These are phyloP conservation scores for Panulirus ornatus DNA, from an alignment of 1,140 invertebrate genomes.

Conservation along the genomic window DNA sequence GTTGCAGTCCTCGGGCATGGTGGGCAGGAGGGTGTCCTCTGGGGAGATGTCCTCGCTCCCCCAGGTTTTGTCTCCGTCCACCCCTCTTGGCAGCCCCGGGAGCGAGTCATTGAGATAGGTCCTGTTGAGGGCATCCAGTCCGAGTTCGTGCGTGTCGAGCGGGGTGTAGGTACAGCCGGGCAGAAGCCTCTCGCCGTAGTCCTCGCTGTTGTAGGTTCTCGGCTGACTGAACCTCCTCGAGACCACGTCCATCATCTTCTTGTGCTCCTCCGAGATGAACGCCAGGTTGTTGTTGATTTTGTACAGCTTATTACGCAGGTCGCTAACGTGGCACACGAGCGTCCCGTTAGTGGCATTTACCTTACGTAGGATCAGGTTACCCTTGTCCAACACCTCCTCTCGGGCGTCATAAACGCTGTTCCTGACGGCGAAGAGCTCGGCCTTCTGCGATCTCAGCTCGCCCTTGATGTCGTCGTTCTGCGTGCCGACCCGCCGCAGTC, in stretches of 20 bases:
- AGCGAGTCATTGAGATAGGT: constrained; percentile 59
- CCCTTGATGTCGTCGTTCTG: constrained; percentile 74
- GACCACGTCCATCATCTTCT: constrained; percentile 67
- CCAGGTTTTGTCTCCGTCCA: not conserved
- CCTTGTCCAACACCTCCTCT: constrained; percentile 72
- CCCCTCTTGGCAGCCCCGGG: not conserved
- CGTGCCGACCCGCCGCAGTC: constrained; percentile 62
- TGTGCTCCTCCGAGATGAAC: constrained; percentile 69
- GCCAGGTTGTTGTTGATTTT: constrained; percentile 74
- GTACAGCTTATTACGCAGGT: constrained; percentile 67
- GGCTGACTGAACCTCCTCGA: constrained; percentile 29
- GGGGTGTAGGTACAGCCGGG: constrained; percentile 74
- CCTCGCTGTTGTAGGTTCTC: constrained; percentile 52
- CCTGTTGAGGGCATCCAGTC: constrained; percentile 60
- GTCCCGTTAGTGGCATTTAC: constrained; percentile 70
- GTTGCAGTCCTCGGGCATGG: constrained; percentile 74
- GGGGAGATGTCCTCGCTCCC: constrained; percentile 21
- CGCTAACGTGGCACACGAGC: constrained; percentile 70
- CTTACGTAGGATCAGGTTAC: constrained; percentile 66
- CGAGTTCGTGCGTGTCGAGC: constrained; percentile 64
- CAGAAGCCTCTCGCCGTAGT: constrained; percentile 55
- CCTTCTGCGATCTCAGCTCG: constrained; percentile 74
- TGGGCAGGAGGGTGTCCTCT: constrained; percentile 54
- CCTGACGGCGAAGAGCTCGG: constrained; percentile 72
- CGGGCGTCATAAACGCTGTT: constrained; percentile 72